Base-by-base conservation (phyloP, 2,888 invertebrate genomes). In the Tholera decimalis region DNA sequence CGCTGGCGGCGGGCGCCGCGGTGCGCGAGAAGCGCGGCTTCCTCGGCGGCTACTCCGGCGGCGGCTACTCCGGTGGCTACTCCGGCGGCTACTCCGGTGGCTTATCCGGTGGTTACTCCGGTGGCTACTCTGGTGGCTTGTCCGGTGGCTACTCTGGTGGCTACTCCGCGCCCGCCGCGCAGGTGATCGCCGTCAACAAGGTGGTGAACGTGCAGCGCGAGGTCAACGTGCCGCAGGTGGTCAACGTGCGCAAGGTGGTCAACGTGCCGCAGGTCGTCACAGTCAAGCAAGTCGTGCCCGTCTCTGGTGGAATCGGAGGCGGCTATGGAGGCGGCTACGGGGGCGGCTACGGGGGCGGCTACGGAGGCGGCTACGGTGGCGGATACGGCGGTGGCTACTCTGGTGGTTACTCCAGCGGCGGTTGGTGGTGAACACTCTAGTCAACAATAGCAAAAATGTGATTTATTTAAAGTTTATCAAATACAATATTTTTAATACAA, bases 181-280 rank as follows among this genome's bases (percentile, higher is more conserved):
- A 82, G 77, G 80, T 88, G 67, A 75, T 88, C 79, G 73, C 85
- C 66, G 83, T 86, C 77, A 80, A 84, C 70, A 86, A 84, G 76
- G 84, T 87, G 30, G 85, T 88, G 60, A 86, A 85, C 82, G 87
- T 87, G 28, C 86, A 87, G 75, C 87, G 83, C 51, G 86, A 84
- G 54, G 79, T 89, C 60, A 72, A 77, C 56, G 88, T 88, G 50
- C 89, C 89, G 0, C 84, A 86, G 63, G 85, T 88, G 15, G 80
- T 88, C 65, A 71, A 74, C 51, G 88, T 89, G 28, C 88, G 83
- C 66, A 91, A 88, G 77, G 82, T 89, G 33, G 85, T 93, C 73
- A 88, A 90, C 70, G 89, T 84, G 46, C 91, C 89, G 37, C 89
- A 89, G 76, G 87, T 90, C 66, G 86, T 93, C 73, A 83, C 88